Evolutionary conservation across 2,113 vertebrate genomes (phyloP).

Genomic region (Cryptotis parvus): DNA sequence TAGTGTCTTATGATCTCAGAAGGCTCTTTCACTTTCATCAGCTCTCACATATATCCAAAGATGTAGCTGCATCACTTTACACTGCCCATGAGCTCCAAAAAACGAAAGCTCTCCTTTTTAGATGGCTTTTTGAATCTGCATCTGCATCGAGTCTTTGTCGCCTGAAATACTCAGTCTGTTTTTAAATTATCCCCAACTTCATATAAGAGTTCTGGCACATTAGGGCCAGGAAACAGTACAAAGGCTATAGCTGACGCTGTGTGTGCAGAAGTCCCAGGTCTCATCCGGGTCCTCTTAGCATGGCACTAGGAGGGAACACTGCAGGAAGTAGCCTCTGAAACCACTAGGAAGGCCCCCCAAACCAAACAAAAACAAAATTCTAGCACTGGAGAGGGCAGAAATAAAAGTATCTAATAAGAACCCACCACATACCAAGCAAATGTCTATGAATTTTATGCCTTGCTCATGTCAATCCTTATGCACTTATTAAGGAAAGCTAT

Average conservation of each 20-base stretch:
- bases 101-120: conserved; percentile 38
- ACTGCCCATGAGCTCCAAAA: neutral
- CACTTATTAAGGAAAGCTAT: neutral
- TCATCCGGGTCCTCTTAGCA: too few relatives aligned
- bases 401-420: neutral
- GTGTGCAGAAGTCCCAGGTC: too few relatives aligned
- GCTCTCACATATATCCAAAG: neutral
- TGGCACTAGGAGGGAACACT: too few relatives aligned
- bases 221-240: too few relatives aligned
- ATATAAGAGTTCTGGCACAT: neutral
- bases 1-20: neutral
- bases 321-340: too few relatives aligned
- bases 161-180: neutral
- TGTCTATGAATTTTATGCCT: neutral
- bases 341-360: too few relatives aligned
- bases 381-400: neutral
- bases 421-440: neutral
- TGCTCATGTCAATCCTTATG: conserved; percentile 21
- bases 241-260: too few relatives aligned
- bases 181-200: neutral
- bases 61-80: neutral
- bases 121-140: neutral
- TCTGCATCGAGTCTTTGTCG: neutral
- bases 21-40: neutral
- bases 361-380: neutral